Base-by-base conservation (phyloP, 2,888 invertebrate species). In the Tetrapedia diversipes region DNA sequence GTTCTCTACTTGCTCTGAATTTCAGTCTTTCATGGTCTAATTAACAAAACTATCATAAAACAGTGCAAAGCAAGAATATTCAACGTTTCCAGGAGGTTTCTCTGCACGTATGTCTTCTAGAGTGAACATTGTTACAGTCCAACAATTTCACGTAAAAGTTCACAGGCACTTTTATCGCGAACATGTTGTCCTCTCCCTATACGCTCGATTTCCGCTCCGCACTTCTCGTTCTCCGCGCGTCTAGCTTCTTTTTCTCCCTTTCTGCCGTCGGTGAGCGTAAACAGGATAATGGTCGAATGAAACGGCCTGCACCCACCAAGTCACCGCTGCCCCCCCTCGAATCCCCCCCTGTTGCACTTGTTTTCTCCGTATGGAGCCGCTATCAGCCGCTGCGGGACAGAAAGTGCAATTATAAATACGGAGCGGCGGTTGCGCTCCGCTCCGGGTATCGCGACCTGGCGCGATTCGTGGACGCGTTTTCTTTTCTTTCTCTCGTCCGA, bases 361-460 rank as follows among this genome's bases (percentile, higher is more conserved):
- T 82, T 78, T 75, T 87, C 87, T 86, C 82, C 86, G 87, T 88
- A 88, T 85, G 88, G 88, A 82, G 75, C 87, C 87, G 88, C 88
- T 83, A 86, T 88, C 86, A 81, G 74, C 53, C 76, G 75, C 69
- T 68, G 70, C 80, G 61, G 73, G 85, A 82, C 84, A 79, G 86
- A 86, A 82, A 87, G 82, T 81, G 87, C 86, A 87, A 88, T 87
- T 87, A 86, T 85, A 89, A 87, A 88, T 88, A 85, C 86, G 79
- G 75, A 72, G 76, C 69, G 79, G 65, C 72, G 78, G 22, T 74
- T 71, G 45, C 70, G 56, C 47, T 41, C 57, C 54, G 57, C 45
- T 22, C 39, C 51, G 57, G 56, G 37, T 64, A 77, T 63, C 54
- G 75, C 77, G 29, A 49, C 27, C 32, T 22, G n/a, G 67, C 68